Evolutionary conservation across 2,113 vertebrate species (phyloP).

Genomic region (Maccullochella peelii): DNA sequence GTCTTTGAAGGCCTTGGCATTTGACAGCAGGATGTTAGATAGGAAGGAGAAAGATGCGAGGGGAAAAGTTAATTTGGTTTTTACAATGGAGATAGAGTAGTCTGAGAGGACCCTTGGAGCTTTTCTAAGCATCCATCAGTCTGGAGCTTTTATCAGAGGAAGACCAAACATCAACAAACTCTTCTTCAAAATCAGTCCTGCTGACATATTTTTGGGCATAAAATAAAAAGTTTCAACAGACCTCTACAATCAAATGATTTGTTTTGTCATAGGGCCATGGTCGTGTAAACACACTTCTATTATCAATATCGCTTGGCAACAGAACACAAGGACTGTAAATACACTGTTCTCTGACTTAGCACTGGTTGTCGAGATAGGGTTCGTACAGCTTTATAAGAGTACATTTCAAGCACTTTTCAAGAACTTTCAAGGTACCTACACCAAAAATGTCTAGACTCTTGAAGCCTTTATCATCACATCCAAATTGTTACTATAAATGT

Average conservation of each 20-base stretch:
- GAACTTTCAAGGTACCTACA: no score
- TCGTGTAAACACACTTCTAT: neutral
- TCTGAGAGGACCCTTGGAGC: slow-evolving; percentile 8
- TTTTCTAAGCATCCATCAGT: slow-evolving; percentile 16
- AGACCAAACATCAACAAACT: neutral
- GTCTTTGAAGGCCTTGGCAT: slow-evolving; percentile 60
- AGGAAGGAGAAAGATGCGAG: neutral
- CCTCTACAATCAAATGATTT: neutral
- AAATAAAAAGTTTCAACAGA: neutral
- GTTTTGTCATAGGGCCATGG: neutral
- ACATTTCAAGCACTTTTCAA: no score
- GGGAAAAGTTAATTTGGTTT: slow-evolving; percentile 38
- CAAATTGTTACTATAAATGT: no score
- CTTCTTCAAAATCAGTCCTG: neutral
- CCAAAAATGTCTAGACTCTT: no score
- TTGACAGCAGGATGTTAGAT: slow-evolving; percentile 53
- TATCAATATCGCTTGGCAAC: neutral
- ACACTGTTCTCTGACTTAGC: neutral
- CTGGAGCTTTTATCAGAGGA: slow-evolving; percentile 11
- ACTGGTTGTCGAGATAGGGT: no score
- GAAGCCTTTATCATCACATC: no score
- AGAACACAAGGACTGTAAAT: neutral
- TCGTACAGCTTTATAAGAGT: no score
- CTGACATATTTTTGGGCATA: no score
- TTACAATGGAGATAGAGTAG: slow-evolving; percentile 32